A percentile compares a stretch with the other conserved stretches of the same genome.
phyloP scores from a whole-genome alignment of 2,797 vertebrate species.

The Phoeniculus purpureus region DNA sequence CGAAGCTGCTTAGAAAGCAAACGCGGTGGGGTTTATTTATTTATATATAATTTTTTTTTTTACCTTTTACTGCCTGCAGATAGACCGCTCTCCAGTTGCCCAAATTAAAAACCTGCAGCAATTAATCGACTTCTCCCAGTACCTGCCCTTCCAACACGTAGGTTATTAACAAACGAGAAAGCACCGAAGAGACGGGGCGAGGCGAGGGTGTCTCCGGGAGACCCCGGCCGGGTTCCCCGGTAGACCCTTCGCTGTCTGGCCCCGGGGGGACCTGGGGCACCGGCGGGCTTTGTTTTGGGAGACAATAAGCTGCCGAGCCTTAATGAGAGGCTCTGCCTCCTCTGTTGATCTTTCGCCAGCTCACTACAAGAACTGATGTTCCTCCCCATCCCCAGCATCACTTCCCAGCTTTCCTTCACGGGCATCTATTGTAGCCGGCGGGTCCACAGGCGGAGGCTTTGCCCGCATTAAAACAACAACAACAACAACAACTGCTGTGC shows the following conservation, averaged over 20 bases:
- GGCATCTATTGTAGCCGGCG: background rate
- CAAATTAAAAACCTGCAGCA: conserved; percentile 9
- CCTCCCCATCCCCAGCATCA: background rate
- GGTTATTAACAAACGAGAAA: conserved; percentile 27
- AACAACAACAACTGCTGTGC: conserved; percentile 47
- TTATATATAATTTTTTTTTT: conserved; percentile 24
- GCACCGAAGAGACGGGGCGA: background rate
- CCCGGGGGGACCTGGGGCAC: conserved; percentile 22
- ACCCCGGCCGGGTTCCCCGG: background rate
- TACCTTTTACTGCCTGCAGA: conserved; percentile 58
- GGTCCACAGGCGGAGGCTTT: background rate
- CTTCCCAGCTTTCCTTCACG: background rate
- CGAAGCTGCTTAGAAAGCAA: conserved; percentile 77
- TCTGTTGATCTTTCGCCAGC: conserved; percentile 64
- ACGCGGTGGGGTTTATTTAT: conserved; percentile 59
- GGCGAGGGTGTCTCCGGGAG: background rate
- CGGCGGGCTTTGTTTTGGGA: conserved; percentile 73
- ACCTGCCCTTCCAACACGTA: background rate
- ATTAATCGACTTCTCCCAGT: background rate
- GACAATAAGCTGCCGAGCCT: conserved; percentile 69
- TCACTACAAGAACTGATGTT: conserved; percentile 41
- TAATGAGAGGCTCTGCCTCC: conserved; percentile 57
- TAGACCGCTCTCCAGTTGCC: conserved; percentile 41
- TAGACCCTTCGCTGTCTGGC: conserved; percentile 17
- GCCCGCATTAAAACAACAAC: conserved; percentile 7